Percentiles rank a stretch among this genome's conserved stretches.
Conservation (phyloP, 2,797 vertebrate species). For the Botia almorhae region DNA sequence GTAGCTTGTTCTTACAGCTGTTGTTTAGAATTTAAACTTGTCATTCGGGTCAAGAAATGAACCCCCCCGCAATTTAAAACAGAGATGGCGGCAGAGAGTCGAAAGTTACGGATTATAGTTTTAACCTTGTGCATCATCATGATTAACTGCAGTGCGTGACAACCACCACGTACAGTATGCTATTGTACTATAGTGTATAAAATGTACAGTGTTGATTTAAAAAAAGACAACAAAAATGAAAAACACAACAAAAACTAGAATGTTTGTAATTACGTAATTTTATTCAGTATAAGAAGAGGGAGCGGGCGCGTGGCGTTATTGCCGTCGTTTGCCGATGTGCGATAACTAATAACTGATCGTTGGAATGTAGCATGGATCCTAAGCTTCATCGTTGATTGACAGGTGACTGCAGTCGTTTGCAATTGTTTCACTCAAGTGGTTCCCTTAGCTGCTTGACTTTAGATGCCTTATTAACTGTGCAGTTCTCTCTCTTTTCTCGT, state of each 20-base stretch:
- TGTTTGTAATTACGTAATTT: constrained; percentile 84
- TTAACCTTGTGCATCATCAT: constrained; percentile 8
- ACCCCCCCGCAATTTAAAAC: too few relatives aligned
- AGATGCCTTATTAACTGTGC: constrained; percentile 84
- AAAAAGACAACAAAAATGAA: constrained; percentile 53
- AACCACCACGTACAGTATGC: constrained; percentile 66
- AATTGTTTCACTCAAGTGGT: constrained; percentile 73
- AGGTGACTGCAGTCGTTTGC: constrained; percentile 78
- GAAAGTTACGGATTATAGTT: too few relatives aligned
- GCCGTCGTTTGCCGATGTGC: constrained; percentile 58
- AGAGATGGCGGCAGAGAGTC: too few relatives aligned
- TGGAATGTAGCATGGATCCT: constrained; percentile 81
- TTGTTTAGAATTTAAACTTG: too few relatives aligned
- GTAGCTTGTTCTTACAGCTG: too few relatives aligned
- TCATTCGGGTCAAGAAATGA: too few relatives aligned
- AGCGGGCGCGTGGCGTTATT: constrained; percentile 56
- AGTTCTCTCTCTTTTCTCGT: constrained; percentile 66
- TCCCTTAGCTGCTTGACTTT: constrained; percentile 77
- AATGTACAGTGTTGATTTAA: constrained; percentile 83
- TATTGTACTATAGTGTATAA: constrained; percentile 85
- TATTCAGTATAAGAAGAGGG: constrained; percentile 76
- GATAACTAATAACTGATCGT: constrained; percentile 66
- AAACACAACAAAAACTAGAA: constrained; percentile 71
- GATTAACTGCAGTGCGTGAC: constrained; percentile 27
- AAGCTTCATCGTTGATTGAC: constrained; percentile 74